Base-by-base conservation (phyloP, 2,888 invertebrate genomes). In the Eupithecia centaureata region DNA sequence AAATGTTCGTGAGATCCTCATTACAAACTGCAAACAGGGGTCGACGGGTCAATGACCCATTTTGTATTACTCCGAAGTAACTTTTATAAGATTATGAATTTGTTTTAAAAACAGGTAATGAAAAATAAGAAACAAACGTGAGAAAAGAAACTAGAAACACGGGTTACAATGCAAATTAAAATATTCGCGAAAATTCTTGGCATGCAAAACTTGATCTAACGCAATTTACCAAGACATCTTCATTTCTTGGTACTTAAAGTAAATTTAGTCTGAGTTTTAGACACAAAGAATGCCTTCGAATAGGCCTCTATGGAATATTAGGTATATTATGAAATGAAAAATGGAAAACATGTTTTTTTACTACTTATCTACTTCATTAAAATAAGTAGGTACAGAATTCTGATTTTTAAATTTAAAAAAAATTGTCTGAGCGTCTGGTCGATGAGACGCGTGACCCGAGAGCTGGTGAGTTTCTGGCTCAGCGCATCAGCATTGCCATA, bases 41-140 rank as follows among this genome's bases (percentile, higher is more conserved):
- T 77, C 74, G 69, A 5, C 18, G 38, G 77, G 67, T 78, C 76
- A 74, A 78, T 68, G 73, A 68, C 74, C 73, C 72, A 62, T 71
- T 76, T 75, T 54, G 70, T 52, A 59, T 68, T 65, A 65, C 69
- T 66, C 70, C 61, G 67, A 75, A 71, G 67, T 66, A 61, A 71
- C 70, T 51, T 13, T 18, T 15, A 22, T 10, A 57, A 32, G 10
- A 57, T 30, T 12, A 12, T 33, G 22, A 18, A 57, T 18, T 30
- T 32, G n/a, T 27, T 30, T 56, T n/a, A 56, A 63, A 59, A 64
- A 68, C 68, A 61, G 63, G 65, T 57, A 71, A 65, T 59, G 54
- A 67, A 42, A 58, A 60, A 60, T 58, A 56, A 64, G 25, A 61
- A 61, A 65, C 60, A 67, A 68, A 68, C 63, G 68, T 70, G 72